A percentile compares a stretch with the other conserved stretches of the same genome.
Evolutionary conservation across 2,888 invertebrate species (phyloP).

Genomic region (Branchellion lobata): DNA sequence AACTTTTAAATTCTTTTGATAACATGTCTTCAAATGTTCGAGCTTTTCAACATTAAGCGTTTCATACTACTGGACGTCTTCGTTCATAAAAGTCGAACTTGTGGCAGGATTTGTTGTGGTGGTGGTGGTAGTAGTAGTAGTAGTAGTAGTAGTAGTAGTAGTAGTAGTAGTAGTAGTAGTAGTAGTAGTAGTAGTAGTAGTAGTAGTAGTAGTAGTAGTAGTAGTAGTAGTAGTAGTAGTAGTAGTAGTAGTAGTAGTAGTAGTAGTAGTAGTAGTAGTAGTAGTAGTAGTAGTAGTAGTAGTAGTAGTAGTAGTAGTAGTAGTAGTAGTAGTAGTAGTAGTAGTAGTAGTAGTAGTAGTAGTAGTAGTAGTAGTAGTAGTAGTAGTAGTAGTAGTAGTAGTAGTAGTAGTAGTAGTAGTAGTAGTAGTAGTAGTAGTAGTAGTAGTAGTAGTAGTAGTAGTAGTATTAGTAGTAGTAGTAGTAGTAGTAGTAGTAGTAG

Average conservation of each 20-base stretch:
- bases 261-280: slow-evolving; percentile 9
- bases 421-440: not conserved
- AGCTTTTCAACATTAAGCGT: too few species aligned
- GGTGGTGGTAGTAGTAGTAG: not conserved
- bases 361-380: not conserved
- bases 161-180: slow-evolving; percentile 9
- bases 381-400: not conserved
- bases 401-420: not conserved
- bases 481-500: not conserved
- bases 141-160: slow-evolving; percentile 9
- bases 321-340: slow-evolving; percentile 9
- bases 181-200: slow-evolving; percentile 9
- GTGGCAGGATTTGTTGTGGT: too few species aligned
- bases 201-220: slow-evolving; percentile 1
- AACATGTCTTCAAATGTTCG: too few species aligned
- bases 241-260: slow-evolving; percentile 9
- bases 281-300: slow-evolving; percentile 9
- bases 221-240: slow-evolving; percentile 9
- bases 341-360: slow-evolving; percentile 11
- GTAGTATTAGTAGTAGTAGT: slow-evolving; percentile 6
- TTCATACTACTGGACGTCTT: too few species aligned
- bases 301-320: slow-evolving; percentile 9
- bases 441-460: slow-evolving; percentile 20
- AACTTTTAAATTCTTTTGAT: too few species aligned
- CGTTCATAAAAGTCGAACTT: not conserved